Evolutionary conservation across 2,113 vertebrate species (phyloP), one percentile per base, ranked within the genome.

Genomic region (Aptenodytes patagonicus): DNA sequence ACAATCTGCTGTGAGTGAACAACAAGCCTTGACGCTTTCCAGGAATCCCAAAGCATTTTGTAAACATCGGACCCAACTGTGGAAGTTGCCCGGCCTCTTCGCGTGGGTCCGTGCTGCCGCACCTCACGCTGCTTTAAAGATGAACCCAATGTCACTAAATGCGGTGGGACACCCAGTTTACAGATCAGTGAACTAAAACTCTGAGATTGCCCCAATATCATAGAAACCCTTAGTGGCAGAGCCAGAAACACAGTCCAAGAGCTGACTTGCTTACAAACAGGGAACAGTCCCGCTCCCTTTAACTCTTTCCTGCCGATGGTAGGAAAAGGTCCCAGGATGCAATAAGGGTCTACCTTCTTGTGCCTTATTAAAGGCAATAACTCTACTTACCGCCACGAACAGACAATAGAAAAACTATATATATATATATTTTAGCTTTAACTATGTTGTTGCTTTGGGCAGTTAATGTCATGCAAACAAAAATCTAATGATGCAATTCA

Each of bases 11-110:
- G 54, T 40, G 75, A 93, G 83, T 3, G 34, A 96, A 88, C 69
- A 96, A 88, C 60, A 92, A 88, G 76, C 57, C 70, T 88, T 94
- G 55, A 8, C 1, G 25, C 95, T 95, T 97, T 96, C 82, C 78
- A 96, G 90, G 96, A 95, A 97, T 93, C 38, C 68, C 77, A 32
- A 47, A 85, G 78, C 46, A 75, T 90, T 93, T 36, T 90, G 68
- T 86, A 91, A 93, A 88, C 80, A 44, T 10, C 2, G 0, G 70
- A 62, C 82, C 22, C 54, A 89, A 10, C 36, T 26, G 47, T 44
- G 78, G 65, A 91, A 31, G n/a, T 19, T 64, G 44, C 51, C 36
- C 5, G 2, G 57, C 10, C 14, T 40, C 70, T 77, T 58, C 38
- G 58, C 54, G 24, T 1, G 36, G 69, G 44, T 40, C 31, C 1